Percentiles rank a stretch among this genome's conserved stretches.
These are phyloP conservation scores for Chaetodon auriga DNA, from an alignment of 2,113 vertebrate species.

Conservation along the genomic window DNA sequence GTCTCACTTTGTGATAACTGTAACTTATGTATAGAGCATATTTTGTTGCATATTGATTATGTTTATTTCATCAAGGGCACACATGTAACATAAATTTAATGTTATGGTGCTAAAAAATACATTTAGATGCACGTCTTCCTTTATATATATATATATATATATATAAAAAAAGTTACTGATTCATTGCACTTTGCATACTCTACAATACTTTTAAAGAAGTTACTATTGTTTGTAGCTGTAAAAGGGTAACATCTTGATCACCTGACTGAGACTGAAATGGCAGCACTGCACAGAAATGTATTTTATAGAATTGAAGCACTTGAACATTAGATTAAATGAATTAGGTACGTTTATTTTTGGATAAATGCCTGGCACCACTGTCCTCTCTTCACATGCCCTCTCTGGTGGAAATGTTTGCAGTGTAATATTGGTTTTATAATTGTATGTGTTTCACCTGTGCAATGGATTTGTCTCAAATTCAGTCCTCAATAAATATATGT, in stretches of 20 bases:
- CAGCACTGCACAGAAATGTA: not conserved
- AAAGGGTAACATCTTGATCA: not conserved
- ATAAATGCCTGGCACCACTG: not conserved
- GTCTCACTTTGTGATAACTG: constrained; percentile 18
- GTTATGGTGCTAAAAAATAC: constrained; percentile 31
- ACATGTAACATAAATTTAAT: not conserved
- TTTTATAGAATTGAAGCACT: constrained; percentile 2
- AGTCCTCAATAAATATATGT: constrained; percentile 26
- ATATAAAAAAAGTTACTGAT: constrained; percentile 15
- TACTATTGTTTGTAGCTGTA: constrained; percentile 4
- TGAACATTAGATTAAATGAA: constrained; percentile 29
- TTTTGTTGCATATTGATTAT: constrained; percentile 1
- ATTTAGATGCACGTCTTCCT: constrained; percentile 18
- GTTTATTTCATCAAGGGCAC: constrained; percentile 2
- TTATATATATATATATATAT: not conserved
- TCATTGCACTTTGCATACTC: constrained; percentile 46
- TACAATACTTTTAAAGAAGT: not conserved
- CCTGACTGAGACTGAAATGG: constrained; percentile 27
- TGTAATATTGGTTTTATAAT: not conserved
- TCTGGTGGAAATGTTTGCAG: not conserved
- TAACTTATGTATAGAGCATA: constrained; percentile 3
- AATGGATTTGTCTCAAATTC: not conserved
- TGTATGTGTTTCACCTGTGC: constrained; percentile 1
- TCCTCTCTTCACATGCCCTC: not conserved
- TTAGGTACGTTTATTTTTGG: constrained; percentile 50